phyloP scores from a whole-genome alignment of 2,888 invertebrate genomes.

The Tenthredo amoena region DNA sequence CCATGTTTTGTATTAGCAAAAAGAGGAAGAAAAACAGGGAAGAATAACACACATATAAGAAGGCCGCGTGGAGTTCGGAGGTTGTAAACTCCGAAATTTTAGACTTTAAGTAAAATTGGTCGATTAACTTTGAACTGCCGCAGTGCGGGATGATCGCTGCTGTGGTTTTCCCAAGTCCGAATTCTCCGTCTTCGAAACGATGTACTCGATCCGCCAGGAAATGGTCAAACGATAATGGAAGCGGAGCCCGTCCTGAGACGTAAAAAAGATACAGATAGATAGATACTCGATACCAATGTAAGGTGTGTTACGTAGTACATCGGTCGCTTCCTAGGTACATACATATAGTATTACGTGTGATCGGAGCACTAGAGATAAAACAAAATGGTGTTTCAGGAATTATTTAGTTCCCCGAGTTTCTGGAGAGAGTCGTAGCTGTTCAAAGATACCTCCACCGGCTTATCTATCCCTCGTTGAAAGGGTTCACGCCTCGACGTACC shows the following conservation, averaged over 20 bases:
- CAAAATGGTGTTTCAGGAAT: conserved; percentile 34
- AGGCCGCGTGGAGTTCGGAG: no score
- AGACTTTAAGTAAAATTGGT: conserved; percentile 6
- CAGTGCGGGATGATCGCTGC: not conserved
- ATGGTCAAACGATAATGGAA: conserved; percentile 42
- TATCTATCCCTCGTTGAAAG: conserved; percentile 72
- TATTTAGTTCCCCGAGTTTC: conserved; percentile 27
- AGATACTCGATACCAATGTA: conserved; percentile 9
- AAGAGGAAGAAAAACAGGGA: not conserved
- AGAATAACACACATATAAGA: not conserved
- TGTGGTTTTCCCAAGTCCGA: conserved; percentile 29
- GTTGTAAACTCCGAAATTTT: not conserved
- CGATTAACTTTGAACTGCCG: conserved; percentile 6
- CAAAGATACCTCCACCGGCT: conserved; percentile 46
- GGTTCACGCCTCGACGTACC: conserved; percentile 59
- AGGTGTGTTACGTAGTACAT: not conserved
- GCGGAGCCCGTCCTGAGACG: conserved; percentile 20
- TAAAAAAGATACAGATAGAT: conserved; percentile 43
- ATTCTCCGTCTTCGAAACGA: conserved; percentile 31
- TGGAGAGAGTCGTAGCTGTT: not conserved
- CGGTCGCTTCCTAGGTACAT: not conserved
- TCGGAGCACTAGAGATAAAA: conserved; percentile 34
- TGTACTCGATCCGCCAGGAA: conserved; percentile 40
- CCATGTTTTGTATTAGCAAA: not conserved
- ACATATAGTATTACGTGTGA: not conserved